phyloP scores from a whole-genome alignment of 1,140 invertebrate genomes.

The Papilio aristodemus region DNA sequence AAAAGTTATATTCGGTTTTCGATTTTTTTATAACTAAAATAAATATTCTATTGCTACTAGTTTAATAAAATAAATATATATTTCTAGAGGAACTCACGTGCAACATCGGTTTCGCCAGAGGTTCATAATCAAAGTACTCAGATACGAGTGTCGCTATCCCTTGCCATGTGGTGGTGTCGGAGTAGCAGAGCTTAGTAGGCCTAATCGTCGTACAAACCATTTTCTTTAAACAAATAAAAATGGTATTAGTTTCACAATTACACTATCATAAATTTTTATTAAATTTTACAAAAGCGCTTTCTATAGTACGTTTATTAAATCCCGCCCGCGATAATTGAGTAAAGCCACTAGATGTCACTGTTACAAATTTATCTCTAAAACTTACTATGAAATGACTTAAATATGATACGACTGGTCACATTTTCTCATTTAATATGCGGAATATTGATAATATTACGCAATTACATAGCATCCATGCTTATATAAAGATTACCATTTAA shows the following conservation, averaged over 20 bases:
- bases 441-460: too few relatives aligned
- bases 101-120: constrained; percentile 79
- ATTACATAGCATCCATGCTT: too few relatives aligned
- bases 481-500: too few relatives aligned
- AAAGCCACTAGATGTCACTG: too few relatives aligned
- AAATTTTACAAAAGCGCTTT: constrained; percentile 36
- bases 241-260: background rate
- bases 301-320: too few relatives aligned
- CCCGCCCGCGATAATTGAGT: too few relatives aligned
- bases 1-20: background rate
- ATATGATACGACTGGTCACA: too few relatives aligned
- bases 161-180: constrained; percentile 82
- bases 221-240: constrained; percentile 79
- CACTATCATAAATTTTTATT: background rate
- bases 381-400: too few relatives aligned
- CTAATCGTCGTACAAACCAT: constrained; percentile 86
- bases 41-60: background rate
- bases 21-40: too few relatives aligned
- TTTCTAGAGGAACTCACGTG: constrained; percentile 80
- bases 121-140: constrained; percentile 83
- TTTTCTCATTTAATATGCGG: too few relatives aligned
- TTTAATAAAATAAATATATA: background rate
- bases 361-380: too few relatives aligned
- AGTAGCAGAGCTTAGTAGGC: constrained; percentile 82
- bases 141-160: constrained; percentile 82